phyloP scores from a whole-genome alignment of 2,113 vertebrate genomes.

The Otus sunia region DNA sequence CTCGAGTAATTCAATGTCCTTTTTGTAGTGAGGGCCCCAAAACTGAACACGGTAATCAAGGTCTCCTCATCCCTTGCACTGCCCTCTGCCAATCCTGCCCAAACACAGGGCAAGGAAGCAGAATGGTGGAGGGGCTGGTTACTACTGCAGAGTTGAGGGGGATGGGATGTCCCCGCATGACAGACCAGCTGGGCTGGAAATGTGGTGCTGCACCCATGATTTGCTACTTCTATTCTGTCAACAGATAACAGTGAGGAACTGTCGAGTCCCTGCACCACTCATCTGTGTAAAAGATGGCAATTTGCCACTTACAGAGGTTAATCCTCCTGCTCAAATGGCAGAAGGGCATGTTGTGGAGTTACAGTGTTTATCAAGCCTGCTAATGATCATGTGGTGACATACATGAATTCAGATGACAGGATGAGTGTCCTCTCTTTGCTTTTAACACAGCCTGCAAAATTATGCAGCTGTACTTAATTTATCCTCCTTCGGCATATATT shows the following conservation, averaged over 20 bases:
- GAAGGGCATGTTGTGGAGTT: not conserved
- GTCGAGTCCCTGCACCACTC: not conserved
- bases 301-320: not conserved
- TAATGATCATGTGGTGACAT: not conserved
- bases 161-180: not conserved
- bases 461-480: not conserved
- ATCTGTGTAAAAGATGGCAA: not conserved
- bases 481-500: not conserved
- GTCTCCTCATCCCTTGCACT: not conserved
- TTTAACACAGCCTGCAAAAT: not conserved
- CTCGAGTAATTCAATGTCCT: no score
- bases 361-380: not conserved
- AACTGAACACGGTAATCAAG: no score
- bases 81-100: not conserved
- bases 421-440: not conserved
- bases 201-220: rapidly evolving
- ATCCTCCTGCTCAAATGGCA: not conserved
- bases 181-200: not conserved
- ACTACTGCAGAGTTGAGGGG: not conserved
- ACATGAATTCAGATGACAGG: not conserved
- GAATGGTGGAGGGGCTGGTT: not conserved
- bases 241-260: not conserved
- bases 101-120: not conserved
- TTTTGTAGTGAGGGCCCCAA: no score
- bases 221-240: not conserved